Evolutionary conservation across 1,140 invertebrate genomes (phyloP), one percentile per base, ranked within the genome.

Genomic region (Bombus pyrosoma): DNA sequence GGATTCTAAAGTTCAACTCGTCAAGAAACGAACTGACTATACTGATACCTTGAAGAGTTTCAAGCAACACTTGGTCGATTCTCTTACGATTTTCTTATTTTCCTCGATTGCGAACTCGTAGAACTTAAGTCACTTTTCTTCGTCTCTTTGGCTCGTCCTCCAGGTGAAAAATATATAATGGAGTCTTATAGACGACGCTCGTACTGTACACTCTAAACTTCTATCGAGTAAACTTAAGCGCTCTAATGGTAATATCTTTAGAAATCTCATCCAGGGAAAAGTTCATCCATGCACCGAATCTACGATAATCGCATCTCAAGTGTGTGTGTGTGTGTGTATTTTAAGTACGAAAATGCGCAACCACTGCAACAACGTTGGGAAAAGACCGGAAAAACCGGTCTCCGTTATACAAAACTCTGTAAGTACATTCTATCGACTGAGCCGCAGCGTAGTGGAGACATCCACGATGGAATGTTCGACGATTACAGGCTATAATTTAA

Each of bases 291-390:
- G 78, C 78, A 85, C 68, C 77, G 77, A 85, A 81, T 72, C 83
- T 80, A 80, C 68, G 39, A 66, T 66, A 64, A 75, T 66, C 39
- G 47, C 25, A 3, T 62, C 22, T 71, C 64, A 28, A 43, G 34
- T 68, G 62, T 64, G 12, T 64, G 1, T 64, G 1, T 64, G 12
- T 64, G n/a, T 64, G 32, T 68, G 66, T 68, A 4, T 37, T 22
- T 74, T 74, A 81, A 85, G 37, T 85, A 85, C 59, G 59, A 85
- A 85, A 85, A 73, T 15, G 57, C 68, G 69, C 68, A 47, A 77
- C 71, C 73, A 77, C 28, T 77, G 59, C 57, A 57, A 12, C 66
- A 28, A 68, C 15, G 25, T 41, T 32, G 66, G 64, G 39, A 34
- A 64, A 32, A 1, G 18, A 12, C 76, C 62, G 32, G 32, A 47